Conservation (phyloP, 2,797 vertebrate genomes). For the Tangara arthus region DNA sequence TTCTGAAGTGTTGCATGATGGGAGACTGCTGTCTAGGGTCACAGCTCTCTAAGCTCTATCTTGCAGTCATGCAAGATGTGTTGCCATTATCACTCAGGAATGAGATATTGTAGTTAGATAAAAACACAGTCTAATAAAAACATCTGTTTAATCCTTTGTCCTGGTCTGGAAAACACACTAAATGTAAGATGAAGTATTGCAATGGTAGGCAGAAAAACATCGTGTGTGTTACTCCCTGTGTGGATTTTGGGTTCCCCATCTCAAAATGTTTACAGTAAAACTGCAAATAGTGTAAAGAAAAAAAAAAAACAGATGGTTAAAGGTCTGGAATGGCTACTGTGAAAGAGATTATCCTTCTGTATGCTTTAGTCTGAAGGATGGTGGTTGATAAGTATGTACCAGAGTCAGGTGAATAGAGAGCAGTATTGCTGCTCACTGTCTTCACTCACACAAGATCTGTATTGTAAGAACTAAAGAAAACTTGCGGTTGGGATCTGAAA, state of each 20-base stretch:
- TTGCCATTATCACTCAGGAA: background rate
- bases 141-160: background rate
- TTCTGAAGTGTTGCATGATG: background rate
- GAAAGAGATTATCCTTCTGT: background rate
- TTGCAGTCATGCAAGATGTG: background rate
- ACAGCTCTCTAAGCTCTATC: background rate
- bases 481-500: background rate
- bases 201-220: background rate
- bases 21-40: background rate
- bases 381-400: background rate
- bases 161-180: background rate
- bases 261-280: background rate
- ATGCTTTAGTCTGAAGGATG: background rate
- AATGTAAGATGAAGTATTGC: background rate
- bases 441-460: background rate
- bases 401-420: background rate
- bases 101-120: background rate
- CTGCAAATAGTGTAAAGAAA: background rate
- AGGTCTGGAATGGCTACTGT: background rate
- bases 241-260: background rate
- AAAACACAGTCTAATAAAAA: background rate
- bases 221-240: accelerated
- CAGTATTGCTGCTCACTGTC: background rate
- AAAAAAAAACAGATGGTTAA: background rate
- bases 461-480: background rate